Evolutionary conservation across 2,888 invertebrate genomes (phyloP).

Genomic region (Eupithecia inturbata): DNA sequence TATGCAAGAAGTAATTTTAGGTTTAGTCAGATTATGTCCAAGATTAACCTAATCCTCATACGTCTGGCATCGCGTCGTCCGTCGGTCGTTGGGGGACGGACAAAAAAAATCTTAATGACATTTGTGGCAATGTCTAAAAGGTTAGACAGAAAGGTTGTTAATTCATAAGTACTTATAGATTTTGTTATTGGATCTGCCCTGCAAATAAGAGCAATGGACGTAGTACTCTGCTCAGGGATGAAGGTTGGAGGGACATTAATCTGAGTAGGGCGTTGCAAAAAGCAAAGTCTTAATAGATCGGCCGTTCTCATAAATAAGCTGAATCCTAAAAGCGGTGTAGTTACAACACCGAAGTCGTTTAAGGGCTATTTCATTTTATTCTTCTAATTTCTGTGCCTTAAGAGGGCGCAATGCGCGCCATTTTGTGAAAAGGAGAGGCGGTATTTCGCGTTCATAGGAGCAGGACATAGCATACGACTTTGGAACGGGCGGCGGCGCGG

Average conservation of each 20-base stretch:
- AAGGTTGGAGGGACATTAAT: constrained; percentile 39
- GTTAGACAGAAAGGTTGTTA: constrained; percentile 14
- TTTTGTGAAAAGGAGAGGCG: no score
- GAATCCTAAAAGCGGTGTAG: background rate
- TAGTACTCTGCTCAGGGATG: constrained; percentile 32
- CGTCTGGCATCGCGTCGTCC: background rate
- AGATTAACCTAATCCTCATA: background rate
- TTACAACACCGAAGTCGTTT: background rate
- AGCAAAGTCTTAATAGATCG: constrained; percentile 16
- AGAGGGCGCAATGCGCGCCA: no score
- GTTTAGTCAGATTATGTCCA: background rate
- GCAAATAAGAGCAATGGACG: constrained; percentile 31
- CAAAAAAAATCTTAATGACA: background rate
- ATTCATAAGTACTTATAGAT: background rate
- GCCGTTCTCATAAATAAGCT: background rate
- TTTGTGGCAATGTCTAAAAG: constrained; percentile 3
- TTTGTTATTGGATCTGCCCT: constrained; percentile 20
- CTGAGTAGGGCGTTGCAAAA: constrained; percentile 29
- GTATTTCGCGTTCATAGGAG: no score
- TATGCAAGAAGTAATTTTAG: background rate
- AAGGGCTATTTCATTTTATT: background rate
- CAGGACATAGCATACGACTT: no score
- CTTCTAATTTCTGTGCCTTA: background rate
- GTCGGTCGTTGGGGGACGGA: background rate
- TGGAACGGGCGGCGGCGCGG: no score